Conservation (phyloP, 1,140 invertebrate species). For the Macrostomum lignano region DNA sequence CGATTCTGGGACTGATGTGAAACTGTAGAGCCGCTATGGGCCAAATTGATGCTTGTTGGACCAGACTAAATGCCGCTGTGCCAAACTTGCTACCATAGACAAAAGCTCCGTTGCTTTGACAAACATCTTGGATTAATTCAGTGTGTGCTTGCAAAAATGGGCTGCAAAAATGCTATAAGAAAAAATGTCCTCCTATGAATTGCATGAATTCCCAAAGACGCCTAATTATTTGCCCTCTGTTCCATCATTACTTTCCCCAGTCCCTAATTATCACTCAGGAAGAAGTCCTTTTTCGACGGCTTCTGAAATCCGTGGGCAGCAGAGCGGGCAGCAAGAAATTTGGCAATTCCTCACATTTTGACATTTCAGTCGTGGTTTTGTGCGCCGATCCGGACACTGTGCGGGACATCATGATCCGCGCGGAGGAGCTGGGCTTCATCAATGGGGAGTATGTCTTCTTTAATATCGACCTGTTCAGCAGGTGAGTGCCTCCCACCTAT, state of each 20-base stretch:
- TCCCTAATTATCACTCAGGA: not conserved
- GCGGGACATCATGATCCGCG: slow-evolving; percentile 24
- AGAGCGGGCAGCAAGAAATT: not conserved
- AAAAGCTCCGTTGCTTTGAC: too few relatives aligned
- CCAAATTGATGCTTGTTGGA: too few relatives aligned
- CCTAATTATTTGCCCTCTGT: too few relatives aligned
- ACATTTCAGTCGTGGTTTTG: slow-evolving; percentile 56
- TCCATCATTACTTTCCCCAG: not conserved
- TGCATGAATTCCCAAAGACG: too few relatives aligned
- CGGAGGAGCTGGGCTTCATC: slow-evolving; percentile 29
- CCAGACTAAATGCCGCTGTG: too few relatives aligned
- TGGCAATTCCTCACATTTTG: slow-evolving; percentile 10
- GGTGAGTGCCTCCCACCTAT: slow-evolving; percentile 35
- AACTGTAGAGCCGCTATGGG: too few relatives aligned
- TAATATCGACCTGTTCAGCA: slow-evolving; percentile 75
- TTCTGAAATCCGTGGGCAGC: not conserved
- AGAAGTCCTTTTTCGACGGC: not conserved
- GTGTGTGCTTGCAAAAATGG: too few relatives aligned
- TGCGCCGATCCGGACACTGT: slow-evolving; percentile 54
- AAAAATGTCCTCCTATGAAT: too few relatives aligned
- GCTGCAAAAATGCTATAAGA: too few relatives aligned
- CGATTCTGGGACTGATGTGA: too few relatives aligned
- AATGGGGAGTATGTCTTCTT: slow-evolving; percentile 91
- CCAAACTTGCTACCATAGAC: too few relatives aligned
- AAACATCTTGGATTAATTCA: too few relatives aligned